Percentiles rank a stretch among this genome's conserved stretches.
phyloP scores from a whole-genome alignment of 2,888 invertebrate species.

The Calameuta filiformis region DNA sequence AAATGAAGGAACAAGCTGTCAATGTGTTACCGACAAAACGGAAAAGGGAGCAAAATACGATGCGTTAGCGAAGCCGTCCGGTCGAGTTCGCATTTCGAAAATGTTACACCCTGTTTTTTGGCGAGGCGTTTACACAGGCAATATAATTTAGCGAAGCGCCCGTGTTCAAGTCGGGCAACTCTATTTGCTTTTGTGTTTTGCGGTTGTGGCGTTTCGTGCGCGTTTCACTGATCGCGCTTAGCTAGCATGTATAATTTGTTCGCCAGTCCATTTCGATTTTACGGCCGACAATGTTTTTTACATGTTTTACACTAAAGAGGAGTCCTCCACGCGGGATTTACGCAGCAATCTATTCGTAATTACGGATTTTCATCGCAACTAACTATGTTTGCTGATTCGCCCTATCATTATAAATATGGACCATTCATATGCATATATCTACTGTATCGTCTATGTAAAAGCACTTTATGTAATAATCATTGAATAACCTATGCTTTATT shows the following conservation, averaged over 20 bases:
- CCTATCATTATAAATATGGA: neutral
- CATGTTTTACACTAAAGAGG: neutral
- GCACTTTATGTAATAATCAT: neutral
- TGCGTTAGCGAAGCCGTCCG: neutral
- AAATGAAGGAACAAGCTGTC: constrained; percentile 22
- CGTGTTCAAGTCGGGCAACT: neutral
- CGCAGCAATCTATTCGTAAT: neutral
- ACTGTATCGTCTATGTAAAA: neutral
- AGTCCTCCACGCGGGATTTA: neutral
- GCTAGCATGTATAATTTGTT: neutral
- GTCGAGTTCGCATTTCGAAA: neutral
- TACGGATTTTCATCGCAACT: neutral
- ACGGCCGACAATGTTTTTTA: neutral
- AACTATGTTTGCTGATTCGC: neutral
- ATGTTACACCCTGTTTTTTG: neutral
- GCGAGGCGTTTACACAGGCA: neutral
- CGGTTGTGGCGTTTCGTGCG: neutral
- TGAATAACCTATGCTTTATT: neutral
- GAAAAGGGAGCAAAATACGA: constrained; percentile 8
- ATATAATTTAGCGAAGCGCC: neutral
- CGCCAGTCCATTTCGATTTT: neutral
- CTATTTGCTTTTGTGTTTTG: neutral
- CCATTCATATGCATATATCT: neutral
- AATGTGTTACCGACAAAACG: constrained; percentile 12
- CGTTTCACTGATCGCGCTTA: neutral